phyloP scores from a whole-genome alignment of 2,888 invertebrate genomes.

The Drosophila fulvimacula region DNA sequence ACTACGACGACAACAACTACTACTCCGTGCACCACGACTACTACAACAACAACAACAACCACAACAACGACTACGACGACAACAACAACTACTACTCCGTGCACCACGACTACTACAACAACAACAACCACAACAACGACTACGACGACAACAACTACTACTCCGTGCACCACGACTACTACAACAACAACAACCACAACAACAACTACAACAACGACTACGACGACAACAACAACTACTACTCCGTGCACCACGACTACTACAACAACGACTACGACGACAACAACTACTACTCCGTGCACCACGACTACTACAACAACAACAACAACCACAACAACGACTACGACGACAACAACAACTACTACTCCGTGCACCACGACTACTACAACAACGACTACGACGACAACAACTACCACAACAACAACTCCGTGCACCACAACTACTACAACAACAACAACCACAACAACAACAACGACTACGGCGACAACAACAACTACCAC shows the following conservation, averaged over 20 bases:
- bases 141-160: not conserved
- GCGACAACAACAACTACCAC: not conserved
- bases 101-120: not conserved
- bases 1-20: not conserved
- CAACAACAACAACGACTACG: not conserved
- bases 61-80: not conserved
- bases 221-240: not conserved
- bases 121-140: constrained; percentile 3
- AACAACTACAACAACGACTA: not conserved
- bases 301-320: not conserved
- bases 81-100: not conserved
- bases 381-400: not conserved
- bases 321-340: not conserved
- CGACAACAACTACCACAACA: not conserved
- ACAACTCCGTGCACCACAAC: not conserved
- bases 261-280: constrained; percentile 7
- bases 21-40: not conserved
- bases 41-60: not conserved
- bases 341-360: not conserved
- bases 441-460: not conserved
- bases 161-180: not conserved
- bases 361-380: constrained; percentile 8
- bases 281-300: constrained; percentile 1
- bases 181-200: constrained; percentile 4
- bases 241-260: constrained; percentile 14